phyloP scores from a whole-genome alignment of 2,888 invertebrate genomes.

The Xestia ashworthii region DNA sequence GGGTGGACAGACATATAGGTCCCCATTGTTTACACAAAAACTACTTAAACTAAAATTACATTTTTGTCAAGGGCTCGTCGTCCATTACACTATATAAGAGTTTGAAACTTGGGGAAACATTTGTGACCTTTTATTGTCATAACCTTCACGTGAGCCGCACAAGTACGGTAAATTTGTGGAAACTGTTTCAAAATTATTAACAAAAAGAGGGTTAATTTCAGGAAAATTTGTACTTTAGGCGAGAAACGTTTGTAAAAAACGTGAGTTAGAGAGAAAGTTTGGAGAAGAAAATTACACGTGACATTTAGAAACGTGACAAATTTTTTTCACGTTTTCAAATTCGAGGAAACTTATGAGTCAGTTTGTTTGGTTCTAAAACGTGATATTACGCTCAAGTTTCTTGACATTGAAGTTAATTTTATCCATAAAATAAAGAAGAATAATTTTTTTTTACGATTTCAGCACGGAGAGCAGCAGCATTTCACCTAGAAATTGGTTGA shows the following conservation, averaged over 20 bases:
- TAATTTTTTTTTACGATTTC: background rate
- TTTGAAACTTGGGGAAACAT: conserved; percentile 26
- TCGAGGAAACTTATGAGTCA: background rate
- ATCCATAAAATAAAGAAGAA: background rate
- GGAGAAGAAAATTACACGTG: background rate
- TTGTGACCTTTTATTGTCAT: conserved; percentile 1
- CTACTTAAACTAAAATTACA: too few relatives aligned
- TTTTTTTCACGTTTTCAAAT: background rate
- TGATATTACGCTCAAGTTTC: background rate
- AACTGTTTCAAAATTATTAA: background rate
- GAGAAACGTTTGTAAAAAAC: conserved; percentile 4
- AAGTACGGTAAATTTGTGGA: background rate
- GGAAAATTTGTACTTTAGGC: background rate
- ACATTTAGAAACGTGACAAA: background rate
- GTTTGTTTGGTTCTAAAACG: background rate
- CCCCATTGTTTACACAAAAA: too few relatives aligned
- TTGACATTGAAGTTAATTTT: background rate
- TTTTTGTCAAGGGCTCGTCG: too few relatives aligned
- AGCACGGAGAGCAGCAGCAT: too few relatives aligned
- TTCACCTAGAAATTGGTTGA: too few relatives aligned
- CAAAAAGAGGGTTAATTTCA: background rate
- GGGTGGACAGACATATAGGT: too few relatives aligned
- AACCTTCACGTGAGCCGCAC: conserved; percentile 12
- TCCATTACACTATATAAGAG: too few relatives aligned
- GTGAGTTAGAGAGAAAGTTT: background rate